Evolutionary conservation across 2,888 invertebrate species (phyloP).

Genomic region (Cremastobaeus sp.): DNA sequence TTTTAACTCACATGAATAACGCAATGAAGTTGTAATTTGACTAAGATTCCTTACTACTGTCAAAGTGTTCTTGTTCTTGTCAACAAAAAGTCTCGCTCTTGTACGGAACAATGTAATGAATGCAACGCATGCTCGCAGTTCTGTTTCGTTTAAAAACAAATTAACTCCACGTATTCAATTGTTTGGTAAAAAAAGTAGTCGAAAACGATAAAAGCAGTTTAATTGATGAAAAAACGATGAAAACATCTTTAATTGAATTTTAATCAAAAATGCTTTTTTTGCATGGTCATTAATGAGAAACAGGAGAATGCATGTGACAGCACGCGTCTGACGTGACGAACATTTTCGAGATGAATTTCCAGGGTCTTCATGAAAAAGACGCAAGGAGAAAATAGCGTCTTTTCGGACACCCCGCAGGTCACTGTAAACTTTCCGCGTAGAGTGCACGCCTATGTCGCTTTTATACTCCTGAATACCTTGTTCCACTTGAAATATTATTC

Average conservation of each 20-base stretch:
- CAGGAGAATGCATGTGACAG: background rate
- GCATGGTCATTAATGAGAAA: slow-evolving; percentile 1
- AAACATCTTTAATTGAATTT: no score
- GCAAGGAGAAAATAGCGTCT: slow-evolving; percentile 37
- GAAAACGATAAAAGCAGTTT: no score
- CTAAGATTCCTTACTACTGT: slow-evolving; percentile 27
- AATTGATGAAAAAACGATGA: no score
- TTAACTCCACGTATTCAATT: no score
- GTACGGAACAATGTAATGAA: no score
- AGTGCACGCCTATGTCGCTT: slow-evolving; percentile 18
- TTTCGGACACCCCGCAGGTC: slow-evolving; percentile 26
- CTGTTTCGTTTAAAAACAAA: no score
- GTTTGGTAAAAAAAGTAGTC: no score
- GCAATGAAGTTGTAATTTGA: slow-evolving; percentile 43
- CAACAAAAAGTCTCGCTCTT: no score
- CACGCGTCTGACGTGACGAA: slow-evolving; percentile 28
- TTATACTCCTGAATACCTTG: slow-evolving; percentile 30
- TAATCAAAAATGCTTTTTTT: no score
- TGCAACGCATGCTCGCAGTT: no score
- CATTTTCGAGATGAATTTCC: slow-evolving; percentile 50
- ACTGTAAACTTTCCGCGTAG: slow-evolving; percentile 34
- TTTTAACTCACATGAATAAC: slow-evolving; percentile 45
- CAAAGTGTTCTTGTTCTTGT: no score
- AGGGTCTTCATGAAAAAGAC: slow-evolving; percentile 50
- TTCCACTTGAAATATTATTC: slow-evolving; percentile 36